These are phyloP conservation scores for Apotomis turbidana DNA, from an alignment of 2,888 invertebrate species.

Conservation along the genomic window DNA sequence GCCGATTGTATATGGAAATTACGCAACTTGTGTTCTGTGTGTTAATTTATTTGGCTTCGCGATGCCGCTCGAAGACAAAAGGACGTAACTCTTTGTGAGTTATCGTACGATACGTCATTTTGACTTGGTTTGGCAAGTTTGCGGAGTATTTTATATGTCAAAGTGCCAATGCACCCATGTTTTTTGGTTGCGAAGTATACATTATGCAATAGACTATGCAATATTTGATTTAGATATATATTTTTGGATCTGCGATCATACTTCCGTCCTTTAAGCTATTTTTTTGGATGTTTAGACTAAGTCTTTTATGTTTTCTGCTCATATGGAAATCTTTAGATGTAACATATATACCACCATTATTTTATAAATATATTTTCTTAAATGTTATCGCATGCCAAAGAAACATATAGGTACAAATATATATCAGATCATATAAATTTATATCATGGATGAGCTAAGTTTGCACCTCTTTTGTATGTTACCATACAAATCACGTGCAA, in stretches of 20 bases:
- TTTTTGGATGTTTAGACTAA: constrained; percentile 26
- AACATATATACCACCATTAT: constrained; percentile 31
- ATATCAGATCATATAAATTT: constrained; percentile 48
- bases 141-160: constrained; percentile 40
- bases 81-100: no score
- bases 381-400: constrained; percentile 67
- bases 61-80: neutral
- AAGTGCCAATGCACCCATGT: constrained; percentile 42
- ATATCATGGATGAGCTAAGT: neutral
- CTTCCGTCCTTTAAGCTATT: constrained; percentile 60
- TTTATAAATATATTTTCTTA: constrained; percentile 30
- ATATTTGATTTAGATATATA: constrained; percentile 31
- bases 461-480: neutral
- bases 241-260: constrained; percentile 39
- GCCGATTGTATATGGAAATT: constrained; percentile 49
- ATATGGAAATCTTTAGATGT: constrained; percentile 22
- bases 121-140: no score
- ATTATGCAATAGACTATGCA: constrained; percentile 34
- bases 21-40: constrained; percentile 46
- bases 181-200: constrained; percentile 22
- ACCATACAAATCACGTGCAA: neutral
- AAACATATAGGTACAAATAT: constrained; percentile 71
- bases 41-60: constrained; percentile 38
- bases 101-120: no score
- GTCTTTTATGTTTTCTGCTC: constrained; percentile 33